Base-by-base conservation (phyloP, 2,888 invertebrate genomes). In the Philereme vetulata region DNA sequence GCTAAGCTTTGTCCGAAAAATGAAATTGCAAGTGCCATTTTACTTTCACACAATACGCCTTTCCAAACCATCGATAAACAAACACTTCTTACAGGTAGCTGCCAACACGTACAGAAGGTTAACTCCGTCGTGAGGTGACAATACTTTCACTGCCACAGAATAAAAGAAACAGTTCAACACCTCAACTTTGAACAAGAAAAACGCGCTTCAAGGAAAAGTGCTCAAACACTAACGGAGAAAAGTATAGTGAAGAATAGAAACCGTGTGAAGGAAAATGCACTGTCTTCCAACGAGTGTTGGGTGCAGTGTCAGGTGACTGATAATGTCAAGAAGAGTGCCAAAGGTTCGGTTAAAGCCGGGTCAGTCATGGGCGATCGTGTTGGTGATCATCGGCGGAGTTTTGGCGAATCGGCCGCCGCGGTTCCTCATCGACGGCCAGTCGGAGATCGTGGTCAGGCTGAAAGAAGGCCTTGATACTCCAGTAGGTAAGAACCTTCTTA, bases 401-500 rank as follows among this genome's bases (percentile, higher is more conserved):
- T 69, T 74, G 6, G 93, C 93, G 65, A 97, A 97, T 92, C 94
- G 95, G 75, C 96, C 97, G 48, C 97, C 97, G n/a, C 93, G 96
- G 65, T 98, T 98, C 86, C 93, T 97, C 60, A 96, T 96, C 81
- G 96, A 97, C 78, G 97, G 96, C 63, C 97, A 97, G 86, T 96
- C 97, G 69, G 98, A 98, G 93, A 98, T 98, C 75, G 97, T 98
- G 67, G 93, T 98, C 75, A 94, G 97, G 81, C 92, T 98, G 78
- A 97, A 97, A 86, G 98, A 98, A 93, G 97, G 97, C 52, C 93
- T 95, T 55, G 97, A 97, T 75, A 97, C 97, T 45, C 96, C 96
- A 70, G 94, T 96, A 69, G 97, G 97, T 97, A 88, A 94, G 96
- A 9, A 9, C 9, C 4, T 40, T 4, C 9, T 9, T 40, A 40